Percentiles rank a stretch among this genome's conserved stretches.
phyloP scores from a whole-genome alignment of 2,113 vertebrate species.

The Panthera leo region DNA sequence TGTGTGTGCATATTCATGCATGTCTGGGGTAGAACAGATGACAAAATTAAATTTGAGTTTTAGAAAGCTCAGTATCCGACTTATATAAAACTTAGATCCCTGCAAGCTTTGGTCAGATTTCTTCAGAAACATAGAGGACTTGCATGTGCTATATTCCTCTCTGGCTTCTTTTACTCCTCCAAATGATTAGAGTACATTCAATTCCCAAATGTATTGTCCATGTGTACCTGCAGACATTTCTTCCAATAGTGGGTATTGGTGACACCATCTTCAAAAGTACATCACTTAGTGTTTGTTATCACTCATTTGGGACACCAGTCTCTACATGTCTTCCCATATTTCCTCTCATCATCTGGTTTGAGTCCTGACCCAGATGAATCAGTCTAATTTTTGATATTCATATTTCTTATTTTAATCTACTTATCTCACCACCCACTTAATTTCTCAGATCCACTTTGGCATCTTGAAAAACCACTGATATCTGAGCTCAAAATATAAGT shows the following conservation, averaged over 20 bases:
- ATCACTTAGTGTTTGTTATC: not conserved
- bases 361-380: not conserved
- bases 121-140: not conserved
- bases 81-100: not conserved
- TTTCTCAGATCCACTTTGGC: not conserved
- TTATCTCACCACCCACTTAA: not conserved
- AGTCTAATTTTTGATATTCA: not conserved
- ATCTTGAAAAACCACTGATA: not conserved
- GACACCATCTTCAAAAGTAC: not conserved
- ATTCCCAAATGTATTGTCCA: not conserved
- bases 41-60: not conserved
- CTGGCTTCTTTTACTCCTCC: not conserved
- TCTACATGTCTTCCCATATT: not conserved
- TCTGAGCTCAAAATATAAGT: not conserved
- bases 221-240: no score
- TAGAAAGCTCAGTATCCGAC: not conserved
- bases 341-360: not conserved
- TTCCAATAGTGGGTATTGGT: not conserved
- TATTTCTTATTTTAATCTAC: not conserved
- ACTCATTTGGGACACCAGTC: accelerated
- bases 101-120: not conserved
- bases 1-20: accelerated
- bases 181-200: not conserved
- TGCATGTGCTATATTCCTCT: not conserved
- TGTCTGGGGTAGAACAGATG: not conserved